Evolutionary conservation across 2,888 invertebrate genomes (phyloP), one percentile per base, ranked within the genome.

Genomic region (Noctua fimbriata): DNA sequence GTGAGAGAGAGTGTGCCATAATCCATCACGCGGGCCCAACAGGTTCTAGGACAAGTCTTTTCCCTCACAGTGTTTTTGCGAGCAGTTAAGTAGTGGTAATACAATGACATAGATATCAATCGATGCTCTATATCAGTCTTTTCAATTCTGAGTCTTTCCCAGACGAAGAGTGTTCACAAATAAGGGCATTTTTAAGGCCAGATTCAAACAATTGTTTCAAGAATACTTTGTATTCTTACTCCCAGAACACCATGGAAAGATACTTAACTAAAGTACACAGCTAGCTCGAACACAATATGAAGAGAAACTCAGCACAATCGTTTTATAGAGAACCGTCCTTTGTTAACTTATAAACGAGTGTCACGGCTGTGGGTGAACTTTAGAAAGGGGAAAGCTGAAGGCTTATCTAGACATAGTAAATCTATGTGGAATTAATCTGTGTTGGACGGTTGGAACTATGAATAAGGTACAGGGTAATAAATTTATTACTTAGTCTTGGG

Each of bases 261-360:
- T 85, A 65, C 71, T 47, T 74, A 84, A 81, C 85, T 70, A 49
- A 76, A 84, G n/a, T 81, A 67, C 82, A 76, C 52, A 7, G 63
- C 58, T 44, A 71, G 73, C 78, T 78, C 32, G n/a, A 85, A 85
- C 84, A 85, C 85, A 84, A 82, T 75, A 79, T 73, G 78, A 66
- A 83, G 81, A 79, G 83, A 87, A 86, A 88, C 73, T 58, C 78
- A 16, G 55, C 73, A 78, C 70, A 81, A 78, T 79, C 36, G 78
- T 76, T 83, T 81, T 78, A 87, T 86, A 87, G 84, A 84, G 78
- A 87, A 84, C 86, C 16, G 10, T 81, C 77, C 81, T 86, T 87
- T 87, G 86, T 88, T 81, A 69, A 81, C 44, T 81, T 78, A 65
- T 77, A 83, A 84, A 76, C 70, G 41, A 28, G 58, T 75, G 86